A percentile compares a stretch with the other conserved stretches of the same genome.
Evolutionary conservation across 2,113 vertebrate genomes (phyloP).

Genomic region (Grus americana): DNA sequence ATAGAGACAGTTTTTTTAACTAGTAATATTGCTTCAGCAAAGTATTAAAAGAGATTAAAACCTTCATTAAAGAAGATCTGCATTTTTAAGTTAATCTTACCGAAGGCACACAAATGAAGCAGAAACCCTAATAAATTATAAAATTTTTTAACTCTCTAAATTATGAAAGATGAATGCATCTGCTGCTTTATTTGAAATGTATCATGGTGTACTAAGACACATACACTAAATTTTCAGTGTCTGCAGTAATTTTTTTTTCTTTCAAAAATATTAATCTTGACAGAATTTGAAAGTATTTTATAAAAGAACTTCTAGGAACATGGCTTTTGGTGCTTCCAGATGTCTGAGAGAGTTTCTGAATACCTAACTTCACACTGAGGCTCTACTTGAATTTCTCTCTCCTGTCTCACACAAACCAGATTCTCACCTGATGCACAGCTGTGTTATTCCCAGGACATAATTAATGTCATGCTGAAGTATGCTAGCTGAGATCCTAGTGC

Average conservation of each 20-base stretch:
- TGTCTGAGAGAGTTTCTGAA: neutral
- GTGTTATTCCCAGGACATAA: neutral
- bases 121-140: neutral
- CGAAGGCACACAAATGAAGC: neutral
- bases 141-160: neutral
- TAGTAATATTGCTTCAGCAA: neutral
- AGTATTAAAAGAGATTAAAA: neutral
- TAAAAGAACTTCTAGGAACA: neutral
- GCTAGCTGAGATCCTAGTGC: neutral
- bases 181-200: neutral
- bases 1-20: neutral
- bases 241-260: neutral
- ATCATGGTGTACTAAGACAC: neutral
- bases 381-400: neutral
- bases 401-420: neutral
- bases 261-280: neutral
- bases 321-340: too few species aligned
- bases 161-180: neutral
- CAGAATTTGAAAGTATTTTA: neutral
- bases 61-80: neutral
- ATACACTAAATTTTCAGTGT: neutral
- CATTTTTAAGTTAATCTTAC: neutral
- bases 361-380: neutral
- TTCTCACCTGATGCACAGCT: neutral
- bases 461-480: neutral